Conservation (phyloP, 2,113 vertebrate genomes). For the Stigmatopora argus region DNA sequence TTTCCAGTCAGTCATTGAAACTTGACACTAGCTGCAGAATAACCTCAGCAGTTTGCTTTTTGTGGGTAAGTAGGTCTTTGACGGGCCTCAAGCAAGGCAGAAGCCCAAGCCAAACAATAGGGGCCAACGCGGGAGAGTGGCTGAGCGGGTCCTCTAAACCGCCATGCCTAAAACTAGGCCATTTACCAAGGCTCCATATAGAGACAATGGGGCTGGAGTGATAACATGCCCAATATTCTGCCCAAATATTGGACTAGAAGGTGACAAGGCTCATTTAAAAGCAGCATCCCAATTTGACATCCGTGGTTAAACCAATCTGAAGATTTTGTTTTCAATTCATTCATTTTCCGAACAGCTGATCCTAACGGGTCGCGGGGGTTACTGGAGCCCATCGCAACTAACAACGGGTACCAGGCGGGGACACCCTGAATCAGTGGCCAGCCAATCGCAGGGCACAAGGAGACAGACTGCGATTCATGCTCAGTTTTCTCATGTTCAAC, state of each 20-base stretch:
- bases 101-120: slow-evolving; percentile 53
- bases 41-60: slow-evolving; percentile 38
- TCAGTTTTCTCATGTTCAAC: too few species aligned
- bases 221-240: background rate
- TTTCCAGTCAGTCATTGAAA: slow-evolving; percentile 16
- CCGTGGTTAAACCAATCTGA: slow-evolving; percentile 45
- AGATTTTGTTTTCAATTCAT: slow-evolving; percentile 6
- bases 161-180: slow-evolving; percentile 57
- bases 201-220: slow-evolving; percentile 42
- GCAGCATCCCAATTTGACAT: slow-evolving; percentile 41
- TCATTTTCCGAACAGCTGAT: too few species aligned
- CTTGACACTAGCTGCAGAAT: slow-evolving; percentile 23
- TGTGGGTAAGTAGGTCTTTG: slow-evolving; percentile 51
- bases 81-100: slow-evolving; percentile 46
- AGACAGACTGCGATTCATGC: too few species aligned
- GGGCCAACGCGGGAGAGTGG: slow-evolving; percentile 36
- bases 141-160: slow-evolving; percentile 50
- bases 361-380: too few species aligned
- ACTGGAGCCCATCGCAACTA: too few species aligned
- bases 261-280: background rate
- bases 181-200: slow-evolving; percentile 40
- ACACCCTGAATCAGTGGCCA: too few species aligned
- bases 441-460: too few species aligned
- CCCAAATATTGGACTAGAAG: slow-evolving; percentile 10
- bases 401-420: too few species aligned